These are phyloP conservation scores for Hemithea aestivaria DNA, from an alignment of 2,888 invertebrate genomes.

Conservation along the genomic window DNA sequence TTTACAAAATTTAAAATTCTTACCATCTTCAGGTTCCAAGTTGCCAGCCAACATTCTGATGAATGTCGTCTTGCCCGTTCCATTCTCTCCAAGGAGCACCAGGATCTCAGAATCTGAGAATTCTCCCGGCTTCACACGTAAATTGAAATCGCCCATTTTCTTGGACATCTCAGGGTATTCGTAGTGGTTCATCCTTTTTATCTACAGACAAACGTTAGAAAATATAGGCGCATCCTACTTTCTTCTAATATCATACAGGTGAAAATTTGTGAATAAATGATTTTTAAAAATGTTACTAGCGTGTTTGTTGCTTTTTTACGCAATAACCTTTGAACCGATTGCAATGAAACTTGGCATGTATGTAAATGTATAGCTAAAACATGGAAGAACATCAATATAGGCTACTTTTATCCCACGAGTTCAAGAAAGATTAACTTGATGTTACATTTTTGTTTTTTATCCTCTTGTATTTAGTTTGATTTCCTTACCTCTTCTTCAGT, in stretches of 20 bases:
- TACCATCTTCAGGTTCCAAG: constrained; percentile 90
- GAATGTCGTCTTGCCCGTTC: constrained; percentile 99
- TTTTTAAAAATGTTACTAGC: too few species aligned
- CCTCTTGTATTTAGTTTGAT: background rate
- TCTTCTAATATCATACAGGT: too few species aligned
- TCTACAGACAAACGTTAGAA: constrained; percentile 54
- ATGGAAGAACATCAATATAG: too few species aligned
- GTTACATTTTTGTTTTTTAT: too few species aligned
- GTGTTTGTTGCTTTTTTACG: too few species aligned
- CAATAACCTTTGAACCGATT: too few species aligned
- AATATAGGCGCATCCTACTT: too few species aligned
- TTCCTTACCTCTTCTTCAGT: constrained; percentile 91
- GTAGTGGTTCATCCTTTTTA: constrained; percentile 97
- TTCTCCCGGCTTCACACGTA: constrained; percentile 92
- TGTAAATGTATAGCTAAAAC: too few species aligned
- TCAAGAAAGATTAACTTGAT: too few species aligned
- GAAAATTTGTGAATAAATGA: too few species aligned
- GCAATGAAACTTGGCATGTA: too few species aligned
- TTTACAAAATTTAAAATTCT: constrained; percentile 22
- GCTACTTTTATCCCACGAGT: too few species aligned
- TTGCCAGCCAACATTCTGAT: constrained; percentile 99
- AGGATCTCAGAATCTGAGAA: constrained; percentile 99
- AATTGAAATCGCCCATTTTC: constrained; percentile 87
- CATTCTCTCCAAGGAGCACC: constrained; percentile 97
- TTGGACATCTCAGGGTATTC: constrained; percentile 96